Base-by-base conservation (phyloP, 2,113 vertebrate genomes). In the Orycteropus afer region DNA sequence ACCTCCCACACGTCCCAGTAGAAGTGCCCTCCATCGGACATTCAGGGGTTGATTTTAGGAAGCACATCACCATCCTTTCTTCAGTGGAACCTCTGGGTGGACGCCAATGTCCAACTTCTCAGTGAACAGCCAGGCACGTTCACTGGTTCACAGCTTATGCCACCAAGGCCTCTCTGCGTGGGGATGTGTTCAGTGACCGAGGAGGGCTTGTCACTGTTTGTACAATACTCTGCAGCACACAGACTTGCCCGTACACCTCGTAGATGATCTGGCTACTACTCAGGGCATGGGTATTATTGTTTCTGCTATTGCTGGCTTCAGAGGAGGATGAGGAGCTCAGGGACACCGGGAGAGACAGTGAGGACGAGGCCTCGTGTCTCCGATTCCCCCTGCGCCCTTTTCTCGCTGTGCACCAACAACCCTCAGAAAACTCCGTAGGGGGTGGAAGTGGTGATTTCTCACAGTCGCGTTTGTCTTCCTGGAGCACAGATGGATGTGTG, bases 211-310 rank as follows among this genome's bases (percentile, higher is more conserved):
- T 14, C 1, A 0, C 3, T 12, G 37, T 32, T 47, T 5, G 15
- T 2, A 18, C 1, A 0, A 1, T 2, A 11, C 20, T 3, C 4
- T 42, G 25, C 27, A 9, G 67, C 23, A 17, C 59, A 2, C 1
- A 0, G 53, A 9, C 37, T 49, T 59, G 40, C 84, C 37, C 1
- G 25, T 1, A 34, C 17, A 20, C 29, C 65, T 42, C 11, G 20
- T 15, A 40, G 49, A 53, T 12, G 25, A 29, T 1, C 5, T 1
- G 1, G 23, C 32, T 7, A 0, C 5, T 7, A 2, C 53, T 49
- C 29, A 0, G 69, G 34, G 51, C 22, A 18, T 0, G 20, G 11
- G 8, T 6, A 0, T 23, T 0, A 0, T 3, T 2, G 0, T 2
- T 3, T 3, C 40, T 2, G 0, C 25, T 1, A 5, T 76, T 3